Evolutionary conservation across 2,113 vertebrate species (phyloP).

Genomic region (Balaeniceps rex): DNA sequence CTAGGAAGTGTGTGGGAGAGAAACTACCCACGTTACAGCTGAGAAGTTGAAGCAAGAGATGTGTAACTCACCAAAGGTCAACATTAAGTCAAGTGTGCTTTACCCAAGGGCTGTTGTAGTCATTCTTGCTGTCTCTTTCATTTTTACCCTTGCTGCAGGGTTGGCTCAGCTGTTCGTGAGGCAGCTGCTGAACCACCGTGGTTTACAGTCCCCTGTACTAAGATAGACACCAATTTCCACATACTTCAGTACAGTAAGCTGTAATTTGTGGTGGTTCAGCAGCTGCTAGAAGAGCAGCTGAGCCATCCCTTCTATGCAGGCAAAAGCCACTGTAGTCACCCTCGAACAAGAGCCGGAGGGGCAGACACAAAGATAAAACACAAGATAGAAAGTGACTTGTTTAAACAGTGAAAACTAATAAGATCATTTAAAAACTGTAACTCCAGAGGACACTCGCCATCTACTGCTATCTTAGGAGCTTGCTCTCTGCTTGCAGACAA

Average conservation of each 20-base stretch:
- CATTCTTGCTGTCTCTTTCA: neutral
- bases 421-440: neutral
- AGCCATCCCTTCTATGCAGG: constrained; percentile 32
- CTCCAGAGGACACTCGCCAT: neutral
- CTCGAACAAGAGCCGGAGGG: neutral
- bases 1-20: constrained; percentile 17
- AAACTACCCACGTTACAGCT: neutral
- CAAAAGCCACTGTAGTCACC: neutral
- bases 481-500: neutral
- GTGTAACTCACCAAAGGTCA: neutral
- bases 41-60: neutral
- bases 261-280: constrained; percentile 46
- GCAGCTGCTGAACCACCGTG: constrained; percentile 22
- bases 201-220: neutral
- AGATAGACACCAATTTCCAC: constrained; percentile 50
- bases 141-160: constrained; percentile 9
- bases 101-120: neutral
- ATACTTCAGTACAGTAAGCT: constrained; percentile 18
- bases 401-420: neutral
- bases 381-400: neutral
- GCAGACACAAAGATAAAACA: neutral
- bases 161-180: constrained; percentile 36
- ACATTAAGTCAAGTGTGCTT: neutral
- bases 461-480: neutral
- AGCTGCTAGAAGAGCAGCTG: constrained; percentile 55